phyloP scores from a whole-genome alignment of 2,113 vertebrate genomes.

The Austrofundulus limnaeus region DNA sequence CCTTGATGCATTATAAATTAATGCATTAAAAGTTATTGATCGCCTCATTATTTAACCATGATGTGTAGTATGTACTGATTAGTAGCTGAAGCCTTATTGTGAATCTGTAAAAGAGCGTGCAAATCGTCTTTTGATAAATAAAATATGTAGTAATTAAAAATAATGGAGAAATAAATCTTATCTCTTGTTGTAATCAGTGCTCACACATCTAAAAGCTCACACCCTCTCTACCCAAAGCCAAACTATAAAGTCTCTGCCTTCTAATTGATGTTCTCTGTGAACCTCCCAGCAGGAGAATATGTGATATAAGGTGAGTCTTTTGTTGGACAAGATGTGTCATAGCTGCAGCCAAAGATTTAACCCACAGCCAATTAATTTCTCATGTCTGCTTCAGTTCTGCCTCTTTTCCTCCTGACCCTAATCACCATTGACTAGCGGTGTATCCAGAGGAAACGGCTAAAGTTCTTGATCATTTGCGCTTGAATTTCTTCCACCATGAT shows the following conservation, averaged over 20 bases:
- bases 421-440: slow-evolving; percentile 29
- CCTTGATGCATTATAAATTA: not conserved
- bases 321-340: slow-evolving; percentile 41
- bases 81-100: not conserved
- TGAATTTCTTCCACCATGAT: slow-evolving; percentile 30
- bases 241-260: not conserved
- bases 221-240: not conserved
- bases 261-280: slow-evolving; percentile 14
- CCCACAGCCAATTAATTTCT: slow-evolving; percentile 45
- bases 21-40: no score
- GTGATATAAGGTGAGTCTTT: slow-evolving; percentile 38
- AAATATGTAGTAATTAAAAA: not conserved
- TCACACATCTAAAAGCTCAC: not conserved
- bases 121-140: not conserved
- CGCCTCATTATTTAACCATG: not conserved
- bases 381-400: slow-evolving; percentile 19
- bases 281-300: slow-evolving; percentile 5
- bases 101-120: not conserved
- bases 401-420: slow-evolving; percentile 23
- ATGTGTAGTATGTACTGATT: not conserved
- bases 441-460: slow-evolving; percentile 23
- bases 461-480: slow-evolving; percentile 40
- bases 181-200: not conserved
- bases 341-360: slow-evolving; percentile 48
- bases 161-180: not conserved